Percentiles rank a stretch among this genome's conserved stretches.
These are phyloP conservation scores for Ashinkailepas kermadecensis DNA, from an alignment of 2,888 invertebrate species.

Conservation along the genomic window DNA sequence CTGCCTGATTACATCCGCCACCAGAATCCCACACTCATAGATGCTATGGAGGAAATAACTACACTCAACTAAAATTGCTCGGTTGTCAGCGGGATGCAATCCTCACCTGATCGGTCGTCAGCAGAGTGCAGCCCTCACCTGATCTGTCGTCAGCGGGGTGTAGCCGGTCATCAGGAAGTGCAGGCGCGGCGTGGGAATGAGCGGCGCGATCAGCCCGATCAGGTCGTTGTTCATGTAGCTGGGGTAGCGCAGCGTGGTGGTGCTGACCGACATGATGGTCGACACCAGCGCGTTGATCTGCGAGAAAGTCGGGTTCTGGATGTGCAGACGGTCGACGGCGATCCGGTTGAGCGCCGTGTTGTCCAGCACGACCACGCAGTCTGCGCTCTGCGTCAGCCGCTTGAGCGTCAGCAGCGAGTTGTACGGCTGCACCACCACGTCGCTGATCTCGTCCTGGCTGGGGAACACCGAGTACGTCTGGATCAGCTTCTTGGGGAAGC, in stretches of 20 bases:
- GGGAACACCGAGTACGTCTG: conserved; percentile 99
- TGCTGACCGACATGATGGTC: conserved; percentile 97
- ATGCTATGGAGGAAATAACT: no score
- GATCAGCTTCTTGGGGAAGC: conserved; percentile 94
- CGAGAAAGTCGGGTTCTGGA: conserved; percentile 91
- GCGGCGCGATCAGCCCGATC: conserved; percentile 84
- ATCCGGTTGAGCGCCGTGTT: conserved; percentile 94
- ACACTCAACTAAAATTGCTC: no score
- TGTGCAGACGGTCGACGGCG: conserved; percentile 84
- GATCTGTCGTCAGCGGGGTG: conserved; percentile 87
- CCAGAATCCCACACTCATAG: no score
- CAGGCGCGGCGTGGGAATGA: conserved; percentile 94
- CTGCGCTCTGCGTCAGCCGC: conserved; percentile 87
- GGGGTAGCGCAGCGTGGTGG: conserved; percentile 89
- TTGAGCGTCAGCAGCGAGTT: conserved; percentile 91
- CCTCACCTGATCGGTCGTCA: no score
- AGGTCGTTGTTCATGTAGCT: conserved; percentile 98
- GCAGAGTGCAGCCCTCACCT: conserved; percentile 44
- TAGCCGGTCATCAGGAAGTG: conserved; percentile 99
- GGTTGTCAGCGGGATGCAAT: no score
- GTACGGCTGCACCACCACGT: conserved; percentile 94
- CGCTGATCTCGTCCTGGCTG: conserved; percentile 87
- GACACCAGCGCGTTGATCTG: conserved; percentile 97
- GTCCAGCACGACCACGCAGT: conserved; percentile 94
- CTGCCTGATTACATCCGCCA: no score